Percentiles rank a stretch among this genome's conserved stretches.
Evolutionary conservation across 2,888 invertebrate species (phyloP).

Genomic region (Nymphalis polychloros): DNA sequence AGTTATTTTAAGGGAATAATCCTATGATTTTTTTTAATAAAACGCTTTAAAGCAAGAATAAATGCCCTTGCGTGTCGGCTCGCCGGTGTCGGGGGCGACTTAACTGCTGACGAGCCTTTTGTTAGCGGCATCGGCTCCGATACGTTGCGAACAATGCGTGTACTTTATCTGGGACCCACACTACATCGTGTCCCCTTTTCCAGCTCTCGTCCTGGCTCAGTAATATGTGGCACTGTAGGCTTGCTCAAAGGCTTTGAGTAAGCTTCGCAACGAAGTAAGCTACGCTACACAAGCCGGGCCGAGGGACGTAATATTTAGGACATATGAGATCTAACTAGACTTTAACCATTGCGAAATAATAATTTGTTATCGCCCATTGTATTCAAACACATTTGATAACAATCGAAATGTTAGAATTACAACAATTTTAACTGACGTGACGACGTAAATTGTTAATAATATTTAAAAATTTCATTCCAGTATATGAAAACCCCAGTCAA

Average conservation of each 20-base stretch:
- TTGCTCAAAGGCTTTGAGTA: constrained; percentile 7
- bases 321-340: not conserved
- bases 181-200: not conserved
- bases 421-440: no score
- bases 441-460: no score
- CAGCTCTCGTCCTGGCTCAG: not conserved
- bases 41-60: no score
- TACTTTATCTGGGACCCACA: constrained; percentile 10
- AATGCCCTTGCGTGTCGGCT: not conserved
- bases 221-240: constrained; percentile 5
- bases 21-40: no score
- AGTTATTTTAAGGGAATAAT: no score
- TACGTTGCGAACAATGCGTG: constrained; percentile 21
- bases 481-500: no score
- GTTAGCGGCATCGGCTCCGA: constrained; percentile 9
- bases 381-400: no score
- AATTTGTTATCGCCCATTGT: no score
- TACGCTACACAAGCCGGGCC: not conserved
- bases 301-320: not conserved
- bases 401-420: no score
- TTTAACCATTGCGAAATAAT: not conserved
- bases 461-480: no score
- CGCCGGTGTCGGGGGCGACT: constrained; percentile 1
- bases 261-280: not conserved
- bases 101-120: constrained; percentile 14